These are phyloP conservation scores for Chaetodon auriga DNA, from an alignment of 2,113 vertebrate genomes.

Conservation along the genomic window DNA sequence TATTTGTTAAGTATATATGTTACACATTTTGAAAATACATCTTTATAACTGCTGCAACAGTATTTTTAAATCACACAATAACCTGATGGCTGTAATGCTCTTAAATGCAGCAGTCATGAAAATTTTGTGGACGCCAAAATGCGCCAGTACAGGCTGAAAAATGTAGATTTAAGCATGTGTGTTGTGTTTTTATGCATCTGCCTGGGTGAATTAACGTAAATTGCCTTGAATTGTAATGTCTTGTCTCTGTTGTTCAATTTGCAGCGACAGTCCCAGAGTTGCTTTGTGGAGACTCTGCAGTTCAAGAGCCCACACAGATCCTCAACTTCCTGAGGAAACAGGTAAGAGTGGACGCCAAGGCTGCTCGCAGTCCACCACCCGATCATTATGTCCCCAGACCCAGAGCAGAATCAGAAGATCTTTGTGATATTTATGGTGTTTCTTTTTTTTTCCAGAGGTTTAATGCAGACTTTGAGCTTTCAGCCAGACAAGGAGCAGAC, in stretches of 20 bases:
- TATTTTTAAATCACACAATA: neutral
- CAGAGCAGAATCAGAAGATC: neutral
- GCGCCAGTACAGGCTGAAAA: too few species aligned
- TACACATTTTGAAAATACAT: neutral
- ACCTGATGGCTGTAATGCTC: neutral
- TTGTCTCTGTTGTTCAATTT: neutral
- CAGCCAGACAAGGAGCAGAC: constrained; percentile 95
- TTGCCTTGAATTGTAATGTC: neutral
- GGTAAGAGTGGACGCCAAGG: constrained; percentile 73
- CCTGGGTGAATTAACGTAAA: neutral
- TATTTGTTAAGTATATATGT: neutral
- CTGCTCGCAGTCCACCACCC: neutral
- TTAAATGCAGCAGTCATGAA: too few species aligned
- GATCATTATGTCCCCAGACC: neutral
- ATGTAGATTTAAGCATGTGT: too few species aligned
- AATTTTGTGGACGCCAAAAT: neutral
- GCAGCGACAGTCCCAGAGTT: constrained; percentile 88
- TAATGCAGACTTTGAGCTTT: constrained; percentile 95
- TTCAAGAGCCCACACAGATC: constrained; percentile 93
- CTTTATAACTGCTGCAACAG: neutral
- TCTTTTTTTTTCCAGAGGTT: constrained; percentile 85
- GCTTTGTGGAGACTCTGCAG: constrained; percentile 83
- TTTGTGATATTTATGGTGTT: neutral
- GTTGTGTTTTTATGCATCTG: neutral
- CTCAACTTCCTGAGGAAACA: constrained; percentile 93